phyloP scores from a whole-genome alignment of 2,113 vertebrate species.

The Mungos mungo region DNA sequence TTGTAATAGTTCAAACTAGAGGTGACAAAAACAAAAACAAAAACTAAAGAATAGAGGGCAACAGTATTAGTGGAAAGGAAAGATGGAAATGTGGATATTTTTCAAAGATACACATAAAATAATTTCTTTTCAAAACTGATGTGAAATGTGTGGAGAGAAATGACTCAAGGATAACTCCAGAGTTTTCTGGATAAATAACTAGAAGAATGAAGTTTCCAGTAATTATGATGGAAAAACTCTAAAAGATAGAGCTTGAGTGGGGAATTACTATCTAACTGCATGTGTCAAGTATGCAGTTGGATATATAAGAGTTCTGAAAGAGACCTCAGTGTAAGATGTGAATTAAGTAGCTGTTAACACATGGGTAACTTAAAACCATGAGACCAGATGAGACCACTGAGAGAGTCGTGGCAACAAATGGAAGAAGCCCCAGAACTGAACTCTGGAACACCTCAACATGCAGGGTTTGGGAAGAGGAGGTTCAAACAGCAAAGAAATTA shows the following conservation, averaged over 20 bases:
- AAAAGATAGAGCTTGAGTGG: background rate
- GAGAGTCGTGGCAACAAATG: background rate
- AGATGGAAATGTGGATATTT: background rate
- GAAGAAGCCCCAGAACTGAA: background rate
- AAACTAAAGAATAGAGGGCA: background rate
- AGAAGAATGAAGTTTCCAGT: background rate
- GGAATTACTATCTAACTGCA: background rate
- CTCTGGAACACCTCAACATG: background rate
- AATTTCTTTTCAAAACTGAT: background rate
- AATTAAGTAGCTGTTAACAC: background rate
- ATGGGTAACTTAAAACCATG: background rate
- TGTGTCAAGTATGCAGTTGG: background rate
- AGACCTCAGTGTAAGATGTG: background rate
- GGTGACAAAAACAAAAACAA: background rate
- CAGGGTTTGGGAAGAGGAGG: background rate
- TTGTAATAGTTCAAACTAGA: background rate
- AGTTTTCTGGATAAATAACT: background rate
- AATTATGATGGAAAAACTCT: background rate
- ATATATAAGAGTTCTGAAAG: background rate
- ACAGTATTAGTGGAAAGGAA: background rate
- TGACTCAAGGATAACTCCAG: background rate
- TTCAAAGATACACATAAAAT: background rate
- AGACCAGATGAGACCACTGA: background rate
- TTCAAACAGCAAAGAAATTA: background rate
- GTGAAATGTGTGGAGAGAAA: background rate